phyloP scores from a whole-genome alignment of 2,113 vertebrate genomes.

The Spilogale gracilis region DNA sequence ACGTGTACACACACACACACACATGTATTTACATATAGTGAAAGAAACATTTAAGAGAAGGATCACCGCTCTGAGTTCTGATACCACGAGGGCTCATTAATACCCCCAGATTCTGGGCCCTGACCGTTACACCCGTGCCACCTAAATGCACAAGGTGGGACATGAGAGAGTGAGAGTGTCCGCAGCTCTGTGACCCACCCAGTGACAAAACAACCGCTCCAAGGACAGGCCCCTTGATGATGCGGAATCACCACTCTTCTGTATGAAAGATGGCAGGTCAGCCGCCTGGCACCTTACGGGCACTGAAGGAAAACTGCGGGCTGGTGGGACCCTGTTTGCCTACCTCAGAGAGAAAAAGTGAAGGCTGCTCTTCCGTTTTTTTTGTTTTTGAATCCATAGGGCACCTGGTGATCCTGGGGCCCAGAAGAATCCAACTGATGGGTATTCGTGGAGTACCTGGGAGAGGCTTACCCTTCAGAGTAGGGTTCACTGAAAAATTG shows the following conservation, averaged over 20 bases:
- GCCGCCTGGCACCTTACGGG: background rate
- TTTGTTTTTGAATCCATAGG: background rate
- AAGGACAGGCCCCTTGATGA: background rate
- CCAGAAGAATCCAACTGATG: background rate
- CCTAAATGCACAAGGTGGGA: background rate
- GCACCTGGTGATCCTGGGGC: background rate
- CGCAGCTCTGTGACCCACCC: background rate
- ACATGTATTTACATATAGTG: background rate
- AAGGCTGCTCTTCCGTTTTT: background rate
- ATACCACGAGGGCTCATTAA: background rate
- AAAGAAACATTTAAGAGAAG: background rate
- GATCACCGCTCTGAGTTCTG: background rate
- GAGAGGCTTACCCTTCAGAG: background rate
- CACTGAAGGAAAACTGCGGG: background rate
- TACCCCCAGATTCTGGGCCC: background rate
- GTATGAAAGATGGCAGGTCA: background rate
- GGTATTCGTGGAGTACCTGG: background rate
- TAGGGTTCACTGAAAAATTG: background rate
- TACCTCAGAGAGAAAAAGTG: background rate
- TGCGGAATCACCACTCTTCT: background rate
- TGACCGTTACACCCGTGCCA: background rate
- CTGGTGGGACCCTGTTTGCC: background rate
- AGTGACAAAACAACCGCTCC: background rate
- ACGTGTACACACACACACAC: background rate
- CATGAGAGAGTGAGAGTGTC: rapidly evolving